Evolutionary conservation across 2,888 invertebrate genomes (phyloP).

Genomic region (Chalcis sispes): DNA sequence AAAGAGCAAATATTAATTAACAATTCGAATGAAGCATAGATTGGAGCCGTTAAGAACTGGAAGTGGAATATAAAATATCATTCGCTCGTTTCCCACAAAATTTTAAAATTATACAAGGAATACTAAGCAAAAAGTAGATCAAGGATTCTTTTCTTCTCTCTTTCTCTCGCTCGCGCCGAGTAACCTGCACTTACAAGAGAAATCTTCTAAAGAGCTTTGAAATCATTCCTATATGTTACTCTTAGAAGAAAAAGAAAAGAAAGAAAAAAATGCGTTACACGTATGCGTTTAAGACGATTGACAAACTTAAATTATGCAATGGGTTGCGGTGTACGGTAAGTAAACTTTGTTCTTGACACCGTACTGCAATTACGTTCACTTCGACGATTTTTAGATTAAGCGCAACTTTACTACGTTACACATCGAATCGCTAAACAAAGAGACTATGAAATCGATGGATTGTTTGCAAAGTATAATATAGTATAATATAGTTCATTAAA

Average conservation of each 20-base stretch:
- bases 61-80: background rate
- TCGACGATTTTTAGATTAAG: no score
- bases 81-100: slow-evolving; percentile 16
- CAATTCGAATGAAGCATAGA: slow-evolving; percentile 2
- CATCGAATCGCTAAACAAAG: no score
- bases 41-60: background rate
- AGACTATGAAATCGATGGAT: no score
- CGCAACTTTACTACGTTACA: no score
- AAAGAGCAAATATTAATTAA: background rate
- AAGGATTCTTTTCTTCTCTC: no score
- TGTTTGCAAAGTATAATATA: no score
- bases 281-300: background rate
- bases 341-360: slow-evolving; percentile 27
- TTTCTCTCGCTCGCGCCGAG: no score
- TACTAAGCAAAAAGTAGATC: slow-evolving; percentile 33
- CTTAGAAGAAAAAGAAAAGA: background rate
- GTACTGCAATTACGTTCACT: no score
- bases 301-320: slow-evolving; percentile 17
- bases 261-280: background rate
- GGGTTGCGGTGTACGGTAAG: background rate
- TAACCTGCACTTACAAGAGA: slow-evolving; percentile 16
- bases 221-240: slow-evolving; percentile 10
- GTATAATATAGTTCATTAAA: no score
- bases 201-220: slow-evolving; percentile 16
- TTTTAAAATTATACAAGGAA: no score